Evolutionary conservation across 92 coral and sea anemone genomes (phyloP).

Genomic region (Scolanthus callimorphus): DNA sequence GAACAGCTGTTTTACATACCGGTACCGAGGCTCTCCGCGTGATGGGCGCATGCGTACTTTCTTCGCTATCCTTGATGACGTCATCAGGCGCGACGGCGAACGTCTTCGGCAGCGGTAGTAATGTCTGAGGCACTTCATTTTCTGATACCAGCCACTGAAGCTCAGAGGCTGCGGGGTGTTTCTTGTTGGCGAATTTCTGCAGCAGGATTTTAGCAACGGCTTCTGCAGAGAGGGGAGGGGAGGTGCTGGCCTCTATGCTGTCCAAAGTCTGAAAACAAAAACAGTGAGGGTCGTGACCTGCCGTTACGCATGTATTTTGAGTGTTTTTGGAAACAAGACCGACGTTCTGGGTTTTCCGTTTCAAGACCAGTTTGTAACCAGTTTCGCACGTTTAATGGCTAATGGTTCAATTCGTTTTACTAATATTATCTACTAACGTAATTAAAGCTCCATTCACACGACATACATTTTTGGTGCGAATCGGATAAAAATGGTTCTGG

Average conservation of each 20-base stretch:
- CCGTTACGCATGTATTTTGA: too few relatives aligned
- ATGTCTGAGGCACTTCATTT: conserved; percentile 87
- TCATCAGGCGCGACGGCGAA: conserved; percentile 95
- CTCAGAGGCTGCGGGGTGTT: conserved; percentile 90
- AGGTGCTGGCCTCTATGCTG: conserved; percentile 40
- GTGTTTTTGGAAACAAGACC: too few relatives aligned
- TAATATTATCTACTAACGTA: too few relatives aligned
- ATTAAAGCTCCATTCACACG: too few relatives aligned
- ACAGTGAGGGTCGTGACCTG: too few relatives aligned
- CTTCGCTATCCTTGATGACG: conserved; percentile 34
- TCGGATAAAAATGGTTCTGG: too few relatives aligned
- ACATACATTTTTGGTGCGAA: too few relatives aligned
- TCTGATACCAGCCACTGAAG: conserved; percentile 95
- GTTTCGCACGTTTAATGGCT: too few relatives aligned
- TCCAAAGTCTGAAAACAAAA: too few relatives aligned
- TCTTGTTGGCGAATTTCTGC: conserved; percentile 81
- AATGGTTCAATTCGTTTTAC: too few relatives aligned
- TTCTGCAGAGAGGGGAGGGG: conserved; percentile 89
- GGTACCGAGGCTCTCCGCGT: conserved; percentile 52
- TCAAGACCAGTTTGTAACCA: too few relatives aligned
- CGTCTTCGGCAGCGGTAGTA: conserved; percentile 87
- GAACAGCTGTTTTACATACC: conserved; percentile 55
- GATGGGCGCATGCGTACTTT: background rate
- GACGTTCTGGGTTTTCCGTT: too few relatives aligned
- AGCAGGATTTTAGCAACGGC: conserved; percentile 87